These are phyloP conservation scores for Propithecus deckenii DNA, from an alignment of 2,797 vertebrate genomes.

Conservation along the genomic window DNA sequence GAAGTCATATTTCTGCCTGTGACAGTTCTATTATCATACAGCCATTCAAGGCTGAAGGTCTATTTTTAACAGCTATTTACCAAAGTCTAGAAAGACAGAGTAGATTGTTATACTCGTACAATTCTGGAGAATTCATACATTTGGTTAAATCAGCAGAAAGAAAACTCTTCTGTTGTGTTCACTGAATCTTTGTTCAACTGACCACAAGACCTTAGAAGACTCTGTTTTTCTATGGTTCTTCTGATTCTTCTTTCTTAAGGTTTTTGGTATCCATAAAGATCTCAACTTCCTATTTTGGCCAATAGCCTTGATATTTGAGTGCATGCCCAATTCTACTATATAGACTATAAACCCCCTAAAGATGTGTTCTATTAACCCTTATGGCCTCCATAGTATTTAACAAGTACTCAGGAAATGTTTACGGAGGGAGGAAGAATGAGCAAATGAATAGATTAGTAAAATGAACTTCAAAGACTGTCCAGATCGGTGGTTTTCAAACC, in stretches of 20 bases:
- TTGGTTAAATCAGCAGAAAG: slow-evolving; percentile 32
- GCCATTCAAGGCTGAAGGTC: slow-evolving; percentile 18
- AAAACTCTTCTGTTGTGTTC: background rate
- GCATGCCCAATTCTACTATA: background rate
- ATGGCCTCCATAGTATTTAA: background rate
- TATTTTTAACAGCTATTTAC: slow-evolving; percentile 58
- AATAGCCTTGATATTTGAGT: background rate
- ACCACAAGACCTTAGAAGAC: background rate
- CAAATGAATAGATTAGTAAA: background rate
- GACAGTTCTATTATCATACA: slow-evolving; percentile 52
- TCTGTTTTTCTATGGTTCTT: background rate
- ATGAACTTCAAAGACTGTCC: slow-evolving; percentile 2
- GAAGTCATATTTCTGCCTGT: slow-evolving; percentile 58
- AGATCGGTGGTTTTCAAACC: background rate
- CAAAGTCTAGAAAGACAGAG: slow-evolving; percentile 21
- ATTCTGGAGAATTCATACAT: slow-evolving; percentile 33
- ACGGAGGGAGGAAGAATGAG: background rate
- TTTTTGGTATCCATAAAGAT: background rate
- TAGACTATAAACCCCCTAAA: background rate
- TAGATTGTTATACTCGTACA: background rate
- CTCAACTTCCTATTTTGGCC: background rate
- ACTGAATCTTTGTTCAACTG: background rate
- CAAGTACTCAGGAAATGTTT: background rate
- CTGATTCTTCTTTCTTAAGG: background rate
- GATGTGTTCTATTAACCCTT: background rate